Conservation (phyloP, 2,888 invertebrate species). For the Timandra comae region DNA sequence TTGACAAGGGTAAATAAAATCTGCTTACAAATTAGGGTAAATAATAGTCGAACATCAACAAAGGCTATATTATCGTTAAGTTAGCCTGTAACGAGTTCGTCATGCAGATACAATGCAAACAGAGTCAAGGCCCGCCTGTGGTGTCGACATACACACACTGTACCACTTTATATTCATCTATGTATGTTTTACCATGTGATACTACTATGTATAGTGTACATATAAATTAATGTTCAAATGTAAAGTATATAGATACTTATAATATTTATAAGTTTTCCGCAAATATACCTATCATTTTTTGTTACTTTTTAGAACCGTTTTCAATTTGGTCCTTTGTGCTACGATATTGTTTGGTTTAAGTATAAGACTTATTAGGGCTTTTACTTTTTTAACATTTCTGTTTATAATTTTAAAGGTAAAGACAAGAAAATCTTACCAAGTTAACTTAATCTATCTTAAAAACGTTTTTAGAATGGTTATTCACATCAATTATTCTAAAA, state of each 20-base stretch:
- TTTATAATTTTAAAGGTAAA: too few relatives aligned
- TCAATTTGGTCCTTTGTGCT: too few relatives aligned
- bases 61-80: background rate
- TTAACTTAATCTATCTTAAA: too few relatives aligned
- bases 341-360: too few relatives aligned
- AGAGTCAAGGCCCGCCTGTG: slow-evolving; percentile 15
- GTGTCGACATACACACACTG: slow-evolving; percentile 9
- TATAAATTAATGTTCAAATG: background rate
- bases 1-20: too few relatives aligned
- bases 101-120: slow-evolving; percentile 18
- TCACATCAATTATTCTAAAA: too few relatives aligned
- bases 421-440: too few relatives aligned
- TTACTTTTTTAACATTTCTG: too few relatives aligned
- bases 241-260: background rate
- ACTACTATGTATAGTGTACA: background rate
- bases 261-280: slow-evolving; percentile 5
- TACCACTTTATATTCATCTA: background rate
- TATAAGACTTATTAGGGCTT: too few relatives aligned
- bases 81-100: slow-evolving; percentile 14
- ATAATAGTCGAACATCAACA: background rate
- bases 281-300: too few relatives aligned
- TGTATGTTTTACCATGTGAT: slow-evolving; percentile 1
- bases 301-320: too few relatives aligned
- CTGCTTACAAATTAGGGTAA: background rate
- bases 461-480: too few relatives aligned